Evolutionary conservation across 2,888 invertebrate species (phyloP).

Genomic region (Limenitis camilla): DNA sequence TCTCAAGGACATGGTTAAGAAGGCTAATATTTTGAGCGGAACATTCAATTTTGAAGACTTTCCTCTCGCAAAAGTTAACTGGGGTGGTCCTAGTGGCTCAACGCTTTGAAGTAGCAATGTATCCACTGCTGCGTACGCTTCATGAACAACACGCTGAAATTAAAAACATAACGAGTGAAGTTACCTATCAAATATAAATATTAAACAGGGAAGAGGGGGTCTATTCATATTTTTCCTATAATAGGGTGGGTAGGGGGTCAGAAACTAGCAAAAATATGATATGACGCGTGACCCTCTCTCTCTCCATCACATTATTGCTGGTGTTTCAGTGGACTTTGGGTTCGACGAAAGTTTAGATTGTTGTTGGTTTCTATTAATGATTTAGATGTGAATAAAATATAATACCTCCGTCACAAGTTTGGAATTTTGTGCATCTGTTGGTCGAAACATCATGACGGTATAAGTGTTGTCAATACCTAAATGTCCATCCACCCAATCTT

Average conservation of each 20-base stretch:
- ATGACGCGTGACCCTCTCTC: too few relatives aligned
- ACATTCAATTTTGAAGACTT: slow-evolving; percentile 4
- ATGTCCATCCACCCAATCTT: slow-evolving; percentile 67
- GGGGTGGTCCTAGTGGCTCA: slow-evolving; percentile 27
- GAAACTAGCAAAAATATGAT: too few relatives aligned
- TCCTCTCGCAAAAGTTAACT: slow-evolving; percentile 27
- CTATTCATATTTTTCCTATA: too few relatives aligned
- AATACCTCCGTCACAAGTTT: slow-evolving; percentile 51
- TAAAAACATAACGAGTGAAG: neutral
- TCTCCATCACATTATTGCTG: too few relatives aligned
- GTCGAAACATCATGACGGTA: slow-evolving; percentile 59
- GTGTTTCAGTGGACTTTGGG: too few relatives aligned
- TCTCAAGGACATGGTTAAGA: slow-evolving; percentile 4
- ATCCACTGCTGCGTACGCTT: slow-evolving; percentile 61
- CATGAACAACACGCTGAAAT: slow-evolving; percentile 58
- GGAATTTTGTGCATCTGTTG: slow-evolving; percentile 44
- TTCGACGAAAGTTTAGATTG: too few relatives aligned
- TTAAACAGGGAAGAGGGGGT: too few relatives aligned
- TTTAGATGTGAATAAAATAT: neutral
- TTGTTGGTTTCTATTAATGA: too few relatives aligned
- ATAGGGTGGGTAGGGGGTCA: too few relatives aligned
- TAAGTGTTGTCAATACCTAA: slow-evolving; percentile 64
- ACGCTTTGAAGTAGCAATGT: slow-evolving; percentile 50
- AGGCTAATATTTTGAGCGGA: neutral
- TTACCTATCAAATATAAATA: too few relatives aligned